A percentile compares a stretch with the other conserved stretches of the same genome.
Evolutionary conservation across 2,113 vertebrate species (phyloP).

Genomic region (Lophura nycthemera): DNA sequence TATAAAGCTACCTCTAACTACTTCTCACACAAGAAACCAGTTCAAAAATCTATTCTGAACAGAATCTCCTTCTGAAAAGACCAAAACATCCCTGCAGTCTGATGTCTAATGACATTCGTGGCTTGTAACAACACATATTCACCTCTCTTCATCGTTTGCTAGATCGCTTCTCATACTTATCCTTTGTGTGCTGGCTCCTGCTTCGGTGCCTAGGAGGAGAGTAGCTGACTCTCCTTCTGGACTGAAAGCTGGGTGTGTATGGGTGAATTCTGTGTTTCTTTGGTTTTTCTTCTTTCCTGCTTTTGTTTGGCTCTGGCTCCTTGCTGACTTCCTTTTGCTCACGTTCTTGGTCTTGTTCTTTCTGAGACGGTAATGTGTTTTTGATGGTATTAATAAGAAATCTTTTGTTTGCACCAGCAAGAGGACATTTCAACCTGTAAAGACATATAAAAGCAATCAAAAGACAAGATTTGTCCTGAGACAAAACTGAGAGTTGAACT

Average conservation of each 20-base stretch:
- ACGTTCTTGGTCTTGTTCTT: constrained; percentile 77
- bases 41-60: constrained; percentile 12
- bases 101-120: background rate
- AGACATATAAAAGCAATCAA: constrained; percentile 32
- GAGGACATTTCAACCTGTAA: constrained; percentile 95
- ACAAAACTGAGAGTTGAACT: background rate
- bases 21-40: constrained; percentile 9
- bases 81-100: background rate
- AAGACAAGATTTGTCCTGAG: background rate
- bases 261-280: constrained; percentile 77
- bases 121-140: background rate
- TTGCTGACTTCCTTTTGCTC: constrained; percentile 72
- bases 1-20: constrained; percentile 9
- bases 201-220: constrained; percentile 74
- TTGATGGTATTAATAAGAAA: constrained; percentile 97
- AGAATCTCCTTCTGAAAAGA: background rate
- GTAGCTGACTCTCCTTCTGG: constrained; percentile 60
- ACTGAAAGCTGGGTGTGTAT: constrained; percentile 68
- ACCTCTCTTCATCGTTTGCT: constrained; percentile 64
- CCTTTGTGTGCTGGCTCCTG: constrained; percentile 67
- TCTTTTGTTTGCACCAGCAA: constrained; percentile 92
- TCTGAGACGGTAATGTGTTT: constrained; percentile 83
- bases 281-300: constrained; percentile 73
- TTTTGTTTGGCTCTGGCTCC: constrained; percentile 70
- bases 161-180: constrained; percentile 67